Evolutionary conservation across 2,797 vertebrate species (phyloP).

Genomic region (Hapalemur alaotrensis): DNA sequence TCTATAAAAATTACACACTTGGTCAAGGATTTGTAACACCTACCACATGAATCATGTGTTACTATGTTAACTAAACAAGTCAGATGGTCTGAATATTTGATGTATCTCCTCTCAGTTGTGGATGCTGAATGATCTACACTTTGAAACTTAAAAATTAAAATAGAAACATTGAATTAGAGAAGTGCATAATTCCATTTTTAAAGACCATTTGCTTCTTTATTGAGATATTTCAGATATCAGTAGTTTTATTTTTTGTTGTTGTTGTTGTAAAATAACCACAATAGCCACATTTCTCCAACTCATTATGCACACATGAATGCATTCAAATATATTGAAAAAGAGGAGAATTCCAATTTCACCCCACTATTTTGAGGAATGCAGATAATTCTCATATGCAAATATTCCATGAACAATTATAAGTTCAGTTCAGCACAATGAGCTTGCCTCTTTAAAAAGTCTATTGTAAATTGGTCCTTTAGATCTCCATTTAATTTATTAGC

Average conservation of each 20-base stretch:
- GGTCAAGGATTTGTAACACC: neutral
- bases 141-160: slow-evolving; percentile 32
- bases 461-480: slow-evolving; percentile 48
- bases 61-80: neutral
- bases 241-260: neutral
- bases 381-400: slow-evolving; percentile 62
- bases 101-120: neutral
- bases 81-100: neutral
- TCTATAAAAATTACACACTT: neutral
- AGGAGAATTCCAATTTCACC: slow-evolving; percentile 32
- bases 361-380: slow-evolving; percentile 12
- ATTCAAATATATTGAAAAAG: slow-evolving; percentile 33
- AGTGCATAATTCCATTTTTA: neutral
- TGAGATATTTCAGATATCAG: neutral
- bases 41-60: neutral
- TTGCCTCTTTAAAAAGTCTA: slow-evolving; percentile 54
- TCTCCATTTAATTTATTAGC: slow-evolving; percentile 65
- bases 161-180: neutral
- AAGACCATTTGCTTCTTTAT: neutral
- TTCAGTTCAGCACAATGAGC: slow-evolving; percentile 32
- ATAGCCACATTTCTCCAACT: neutral
- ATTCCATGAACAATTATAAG: slow-evolving; percentile 43
- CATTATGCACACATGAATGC: neutral
- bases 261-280: neutral
- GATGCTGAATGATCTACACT: neutral